Evolutionary conservation across 2,888 invertebrate genomes (phyloP), one percentile per base, ranked within the genome.

Genomic region (Caenorhabditis doughertyi): DNA sequence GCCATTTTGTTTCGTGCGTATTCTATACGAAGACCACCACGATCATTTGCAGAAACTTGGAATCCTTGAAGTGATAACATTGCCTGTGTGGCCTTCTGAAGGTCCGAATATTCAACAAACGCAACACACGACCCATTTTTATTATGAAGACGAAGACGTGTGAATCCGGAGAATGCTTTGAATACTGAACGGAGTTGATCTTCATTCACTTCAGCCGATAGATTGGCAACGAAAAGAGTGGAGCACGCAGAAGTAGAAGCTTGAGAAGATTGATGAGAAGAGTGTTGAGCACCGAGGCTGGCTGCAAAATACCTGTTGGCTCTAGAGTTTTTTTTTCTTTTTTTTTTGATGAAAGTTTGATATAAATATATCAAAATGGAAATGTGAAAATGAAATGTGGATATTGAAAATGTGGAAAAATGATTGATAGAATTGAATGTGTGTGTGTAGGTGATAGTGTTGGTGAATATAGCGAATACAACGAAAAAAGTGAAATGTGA

Each of bases 1-100:
- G 96, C 96, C 97, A 98, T 97, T 95, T 97, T 97, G 94, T 96
- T 96, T 94, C 97, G 96, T 93, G 98, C 98, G 94, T 96, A 98
- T 94, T 98, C 98, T 93, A 98, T 97, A 93, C 97, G 95, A 93
- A 98, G 97, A 91, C 97, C 97, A 91, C 97, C 97, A 93, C 97
- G 96, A 92, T 96, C 96, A 89, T 97, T 97, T 93, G 86, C 84
- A 11, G 85, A 71, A 32, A 90, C 62, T 51, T 79, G 88, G 62
- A 96, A 96, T 93, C 98, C 98, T 94, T 98, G 97, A 92, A 98
- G 95, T 92, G 96, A 95, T 92, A 95, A 95, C 95, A 97, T 95
- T 92, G 97, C 97, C 92, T 95, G 95, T 92, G 95, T 95, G 92
- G 98, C 98, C 93, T 95, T 96, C 92, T 95, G 94, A 92, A 97